These are phyloP conservation scores for Brachionus plicatilis DNA, from an alignment of 1,140 invertebrate species.

Conservation along the genomic window DNA sequence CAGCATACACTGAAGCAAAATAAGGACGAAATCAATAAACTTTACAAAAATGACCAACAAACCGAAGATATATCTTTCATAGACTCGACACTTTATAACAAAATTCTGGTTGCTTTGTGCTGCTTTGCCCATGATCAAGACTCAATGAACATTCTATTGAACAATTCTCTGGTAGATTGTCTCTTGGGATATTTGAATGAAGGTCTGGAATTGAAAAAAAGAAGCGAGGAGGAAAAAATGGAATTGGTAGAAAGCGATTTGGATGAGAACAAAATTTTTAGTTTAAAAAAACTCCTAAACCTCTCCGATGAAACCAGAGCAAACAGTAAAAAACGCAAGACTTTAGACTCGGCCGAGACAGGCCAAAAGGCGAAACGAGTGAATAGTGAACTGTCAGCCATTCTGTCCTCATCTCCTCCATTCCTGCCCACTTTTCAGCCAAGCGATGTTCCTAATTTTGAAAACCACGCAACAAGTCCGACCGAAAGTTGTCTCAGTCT, in stretches of 20 bases:
- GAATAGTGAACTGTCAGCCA: conserved; percentile 1
- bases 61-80: neutral
- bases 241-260: neutral
- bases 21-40: conserved; percentile 12
- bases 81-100: conserved; percentile 14
- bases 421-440: conserved; percentile 17
- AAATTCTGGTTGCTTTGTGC: conserved; percentile 29
- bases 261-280: neutral
- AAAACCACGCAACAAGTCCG: conserved; percentile 6
- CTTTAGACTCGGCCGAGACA: neutral
- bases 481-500: conserved; percentile 24
- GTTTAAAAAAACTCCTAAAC: conserved; percentile 13
- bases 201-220: neutral
- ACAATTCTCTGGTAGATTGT: conserved; percentile 10
- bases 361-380: neutral
- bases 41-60: neutral
- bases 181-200: conserved; percentile 7
- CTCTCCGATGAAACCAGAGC: neutral
- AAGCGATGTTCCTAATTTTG: neutral
- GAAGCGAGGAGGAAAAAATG: neutral
- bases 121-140: conserved; percentile 40
- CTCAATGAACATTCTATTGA: conserved; percentile 33
- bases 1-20: conserved; percentile 18
- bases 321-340: conserved; percentile 7
- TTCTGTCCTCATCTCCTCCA: neutral